Percentiles rank a stretch among this genome's conserved stretches.
Evolutionary conservation across 2,113 vertebrate species (phyloP).

Genomic region (Colaptes auratus): DNA sequence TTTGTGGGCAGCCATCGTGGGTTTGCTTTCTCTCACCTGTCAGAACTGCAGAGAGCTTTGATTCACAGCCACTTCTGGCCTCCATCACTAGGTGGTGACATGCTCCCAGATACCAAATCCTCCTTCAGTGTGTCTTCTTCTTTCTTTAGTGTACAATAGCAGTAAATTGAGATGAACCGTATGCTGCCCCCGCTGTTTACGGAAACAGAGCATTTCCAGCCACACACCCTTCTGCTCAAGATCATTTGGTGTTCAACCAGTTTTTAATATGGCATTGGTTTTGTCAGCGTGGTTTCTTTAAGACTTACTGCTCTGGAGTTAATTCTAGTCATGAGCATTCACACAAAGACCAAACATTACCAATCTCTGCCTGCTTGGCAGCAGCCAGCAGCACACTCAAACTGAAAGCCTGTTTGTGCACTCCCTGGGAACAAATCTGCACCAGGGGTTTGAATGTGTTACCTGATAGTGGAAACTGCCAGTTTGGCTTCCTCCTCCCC

Average conservation of each 20-base stretch:
- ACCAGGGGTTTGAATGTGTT: background rate
- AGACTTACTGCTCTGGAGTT: background rate
- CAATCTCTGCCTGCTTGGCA: background rate
- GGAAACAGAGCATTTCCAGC: background rate
- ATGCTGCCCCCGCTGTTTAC: background rate
- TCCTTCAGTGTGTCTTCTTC: background rate
- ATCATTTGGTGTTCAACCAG: background rate
- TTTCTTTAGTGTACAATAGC: background rate
- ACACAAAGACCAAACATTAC: background rate
- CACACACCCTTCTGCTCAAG: background rate
- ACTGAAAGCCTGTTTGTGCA: background rate
- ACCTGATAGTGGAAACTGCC: background rate
- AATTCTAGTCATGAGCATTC: background rate
- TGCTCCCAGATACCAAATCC: background rate
- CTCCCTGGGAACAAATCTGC: background rate
- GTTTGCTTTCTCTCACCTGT: background rate
- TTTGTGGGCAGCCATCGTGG: background rate
- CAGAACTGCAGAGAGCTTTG: background rate
- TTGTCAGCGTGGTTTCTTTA: background rate
- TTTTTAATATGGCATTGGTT: background rate
- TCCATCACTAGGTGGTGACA: slow-evolving; percentile 59
- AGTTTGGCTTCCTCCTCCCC: background rate
- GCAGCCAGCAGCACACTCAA: background rate
- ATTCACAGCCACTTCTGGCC: background rate
- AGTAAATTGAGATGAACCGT: background rate